Percentiles rank a stretch among this genome's conserved stretches.
Evolutionary conservation across 2,113 vertebrate species (phyloP).

Genomic region (Myotis davidii): DNA sequence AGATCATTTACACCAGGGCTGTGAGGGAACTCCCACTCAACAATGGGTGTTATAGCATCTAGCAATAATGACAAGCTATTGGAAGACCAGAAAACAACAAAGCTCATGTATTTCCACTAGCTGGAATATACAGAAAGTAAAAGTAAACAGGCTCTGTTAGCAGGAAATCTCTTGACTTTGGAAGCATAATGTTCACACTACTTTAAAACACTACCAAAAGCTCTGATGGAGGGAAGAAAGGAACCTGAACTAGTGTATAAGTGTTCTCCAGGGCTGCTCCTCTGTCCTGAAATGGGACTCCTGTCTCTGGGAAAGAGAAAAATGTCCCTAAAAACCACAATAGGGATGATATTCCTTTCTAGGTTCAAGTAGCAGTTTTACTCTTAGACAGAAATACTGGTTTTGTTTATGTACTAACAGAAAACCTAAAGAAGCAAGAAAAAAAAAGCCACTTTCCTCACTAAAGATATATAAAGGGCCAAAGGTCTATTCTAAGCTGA

Average conservation of each 20-base stretch:
- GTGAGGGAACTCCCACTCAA: neutral
- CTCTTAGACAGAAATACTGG: slow-evolving; percentile 18
- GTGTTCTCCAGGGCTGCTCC: neutral
- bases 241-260: neutral
- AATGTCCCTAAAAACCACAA: slow-evolving; percentile 31
- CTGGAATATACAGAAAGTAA: slow-evolving; percentile 38
- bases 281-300: slow-evolving; percentile 23
- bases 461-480: slow-evolving; percentile 24
- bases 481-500: slow-evolving; percentile 56
- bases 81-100: slow-evolving; percentile 64
- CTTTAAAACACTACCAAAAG: slow-evolving; percentile 16
- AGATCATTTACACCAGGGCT: slow-evolving; percentile 27
- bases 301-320: slow-evolving; percentile 40
- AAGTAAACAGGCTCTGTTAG: slow-evolving; percentile 52
- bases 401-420: slow-evolving; percentile 53
- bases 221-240: slow-evolving; percentile 11
- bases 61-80: slow-evolving; percentile 41
- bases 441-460: slow-evolving; percentile 50
- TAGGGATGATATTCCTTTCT: slow-evolving; percentile 17
- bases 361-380: slow-evolving; percentile 41
- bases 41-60: neutral
- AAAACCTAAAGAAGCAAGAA: slow-evolving; percentile 55
- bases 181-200: neutral
- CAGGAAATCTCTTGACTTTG: slow-evolving; percentile 28
- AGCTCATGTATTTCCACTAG: slow-evolving; percentile 43